Evolutionary conservation across 2,113 vertebrate species (phyloP), one percentile per base, ranked within the genome.

Genomic region (Meleagris gallopavo): DNA sequence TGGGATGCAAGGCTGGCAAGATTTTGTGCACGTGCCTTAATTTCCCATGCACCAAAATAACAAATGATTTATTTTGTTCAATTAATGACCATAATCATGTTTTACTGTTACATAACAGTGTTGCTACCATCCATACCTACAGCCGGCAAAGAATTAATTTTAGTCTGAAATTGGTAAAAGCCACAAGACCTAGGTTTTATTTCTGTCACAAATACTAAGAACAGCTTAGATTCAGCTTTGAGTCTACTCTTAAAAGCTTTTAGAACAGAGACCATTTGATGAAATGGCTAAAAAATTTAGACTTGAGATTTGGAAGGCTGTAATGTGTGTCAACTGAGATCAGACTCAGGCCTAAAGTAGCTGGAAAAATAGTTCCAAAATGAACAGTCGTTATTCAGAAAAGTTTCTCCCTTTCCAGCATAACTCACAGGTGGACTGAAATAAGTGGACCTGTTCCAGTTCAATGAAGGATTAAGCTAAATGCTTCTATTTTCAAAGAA

Each of bases 391-490:
- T 65, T 86, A 72, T 95, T 88, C 73, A 90, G 50, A 93, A 82
- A 88, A 86, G 29, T 52, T 90, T 40, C 36, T 82, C 69, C 25
- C 22, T 91, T 93, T 91, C 55, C 65, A 86, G 34, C 46, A 60
- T 55, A 86, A 83, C 50, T 91, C 87, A 90, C 48, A 94, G 60
- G 41, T 71, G 54, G 67, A 86, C 45, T 73, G 64, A 45, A 87
- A 87, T 85, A 80, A 90, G 67, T 71, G 60, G 75, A 88, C 69
- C 17, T 77, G 55, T 71, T 94, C 82, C 73, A 91, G 67, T 66
- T 93, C 76, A 94, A 50, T 67, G 83, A 96, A 91, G 72, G 83
- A 95, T 94, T 94, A 96, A 94, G 45, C 50, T 83, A 96, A 94
- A 93, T 7, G 19, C 40, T 83, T 80, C 50, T 91, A 88, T 83